Percentiles rank a stretch among this genome's conserved stretches.
Conservation (phyloP, 2,113 vertebrate genomes). For the Triplophysa dalaica region DNA sequence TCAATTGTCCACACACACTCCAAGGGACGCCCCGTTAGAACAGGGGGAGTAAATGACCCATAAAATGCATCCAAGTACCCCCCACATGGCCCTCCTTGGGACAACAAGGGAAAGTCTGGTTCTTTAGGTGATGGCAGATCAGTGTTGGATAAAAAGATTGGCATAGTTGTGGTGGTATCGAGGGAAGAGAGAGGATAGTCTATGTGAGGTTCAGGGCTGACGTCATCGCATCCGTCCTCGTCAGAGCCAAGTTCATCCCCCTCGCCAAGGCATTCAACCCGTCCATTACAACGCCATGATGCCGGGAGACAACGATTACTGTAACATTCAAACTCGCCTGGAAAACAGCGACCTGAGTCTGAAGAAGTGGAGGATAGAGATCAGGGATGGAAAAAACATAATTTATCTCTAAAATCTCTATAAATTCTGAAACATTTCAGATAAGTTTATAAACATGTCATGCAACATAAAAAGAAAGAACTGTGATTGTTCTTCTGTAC, state of each 20-base stretch:
- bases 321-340: constrained; percentile 63
- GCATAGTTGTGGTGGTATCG: not conserved
- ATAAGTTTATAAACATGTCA: not conserved
- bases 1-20: constrained; percentile 83
- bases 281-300: constrained; percentile 79
- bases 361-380: constrained; percentile 4
- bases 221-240: constrained; percentile 62
- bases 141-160: constrained; percentile 1
- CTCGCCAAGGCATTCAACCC: constrained; percentile 74
- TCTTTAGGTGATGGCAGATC: constrained; percentile 16
- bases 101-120: constrained; percentile 21
- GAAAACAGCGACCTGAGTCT: constrained; percentile 64
- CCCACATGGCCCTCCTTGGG: constrained; percentile 74
- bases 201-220: not conserved
- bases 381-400: not conserved
- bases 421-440: not conserved
- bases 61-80: constrained; percentile 81
- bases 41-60: constrained; percentile 80
- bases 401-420: not conserved
- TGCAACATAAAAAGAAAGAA: not conserved
- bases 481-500: constrained; percentile 49
- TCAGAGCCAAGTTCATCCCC: constrained; percentile 69
- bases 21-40: constrained; percentile 53
- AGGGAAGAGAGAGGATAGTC: constrained; percentile 6
- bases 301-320: constrained; percentile 73